These are phyloP conservation scores for Stenchaetothrips biformis DNA, from an alignment of 2,888 invertebrate species.

Conservation along the genomic window DNA sequence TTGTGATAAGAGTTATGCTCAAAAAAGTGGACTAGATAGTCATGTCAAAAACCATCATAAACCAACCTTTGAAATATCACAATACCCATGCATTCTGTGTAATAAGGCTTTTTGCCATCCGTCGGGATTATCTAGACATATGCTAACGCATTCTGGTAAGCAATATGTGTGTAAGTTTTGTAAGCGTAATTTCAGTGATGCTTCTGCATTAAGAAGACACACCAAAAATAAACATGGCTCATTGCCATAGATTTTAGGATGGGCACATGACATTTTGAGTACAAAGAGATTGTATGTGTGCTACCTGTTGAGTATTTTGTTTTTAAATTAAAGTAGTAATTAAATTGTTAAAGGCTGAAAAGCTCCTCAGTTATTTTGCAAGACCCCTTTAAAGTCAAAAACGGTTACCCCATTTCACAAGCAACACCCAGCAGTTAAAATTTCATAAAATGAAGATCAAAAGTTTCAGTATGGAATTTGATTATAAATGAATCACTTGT, in stretches of 20 bases:
- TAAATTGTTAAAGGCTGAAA: too few species aligned
- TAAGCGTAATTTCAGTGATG: not conserved
- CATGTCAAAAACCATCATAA: not conserved
- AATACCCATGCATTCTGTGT: not conserved
- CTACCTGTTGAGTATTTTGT: not conserved
- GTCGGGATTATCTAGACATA: not conserved
- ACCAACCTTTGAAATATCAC: not conserved
- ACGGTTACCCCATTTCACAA: too few species aligned
- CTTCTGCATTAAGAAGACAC: not conserved
- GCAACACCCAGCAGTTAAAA: too few species aligned
- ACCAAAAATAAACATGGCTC: not conserved
- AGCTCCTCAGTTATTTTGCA: too few species aligned
- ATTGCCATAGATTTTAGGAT: too few species aligned
- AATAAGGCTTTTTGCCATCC: not conserved
- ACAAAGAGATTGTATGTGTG: too few species aligned
- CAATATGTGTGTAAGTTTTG: not conserved
- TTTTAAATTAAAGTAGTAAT: not conserved
- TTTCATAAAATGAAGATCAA: not conserved
- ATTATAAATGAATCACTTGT: too few species aligned
- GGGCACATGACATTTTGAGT: too few species aligned
- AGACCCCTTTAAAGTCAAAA: too few species aligned
- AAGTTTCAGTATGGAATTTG: too few species aligned
- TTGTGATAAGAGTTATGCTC: not conserved
- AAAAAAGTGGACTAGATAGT: not conserved
- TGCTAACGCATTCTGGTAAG: not conserved